Base-by-base conservation (phyloP, 2,888 invertebrate species). In the Chromoteleia sp. region DNA sequence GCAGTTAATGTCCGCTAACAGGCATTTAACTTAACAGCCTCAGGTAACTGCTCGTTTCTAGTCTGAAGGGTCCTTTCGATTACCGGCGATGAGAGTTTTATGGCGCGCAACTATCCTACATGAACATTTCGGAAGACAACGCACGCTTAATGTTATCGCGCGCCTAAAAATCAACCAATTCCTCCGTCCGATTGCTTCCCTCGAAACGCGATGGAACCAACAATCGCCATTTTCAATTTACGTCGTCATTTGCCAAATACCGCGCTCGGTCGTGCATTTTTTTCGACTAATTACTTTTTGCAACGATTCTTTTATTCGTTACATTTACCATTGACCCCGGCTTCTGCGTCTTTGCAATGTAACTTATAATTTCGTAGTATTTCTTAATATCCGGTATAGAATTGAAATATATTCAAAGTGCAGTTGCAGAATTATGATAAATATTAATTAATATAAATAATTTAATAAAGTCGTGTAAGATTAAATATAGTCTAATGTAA, bases 1-100 rank as follows among this genome's bases (percentile, higher is more conserved):
- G 86, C 87, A 89, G 91, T 91, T 91, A 91, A 90, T 88, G 90
- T 88, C 89, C 86, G 89, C 89, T 91, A 91, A 91, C 91, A 87
- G 90, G 91, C 91, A 90, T 91, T 91, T 91, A 91, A 91, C 86
- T 91, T 91, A 91, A 91, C 90, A 89, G 87, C 89, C 84, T 83
- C 88, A 88, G 89, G 89, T 91, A 90, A 91, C 91, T 89, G 89
- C 87, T 90, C 90, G 90, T 90, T 90, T 87, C 89, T 88, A 88
- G 90, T 87, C 89, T 89, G 88, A 90, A 89, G 90, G 89, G 90
- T 89, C 89, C 90, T 90, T 88, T 89, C 91, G 91, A 91, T 91
- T 90, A 89, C 88, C 84, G 84, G 84, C 85, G 83, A 84, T 81
- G 86, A 85, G 86, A 88, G 88, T 91, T 91, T 91, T 90, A 90